phyloP scores from a whole-genome alignment of 2,888 invertebrate species.

The Agrochola macilenta region DNA sequence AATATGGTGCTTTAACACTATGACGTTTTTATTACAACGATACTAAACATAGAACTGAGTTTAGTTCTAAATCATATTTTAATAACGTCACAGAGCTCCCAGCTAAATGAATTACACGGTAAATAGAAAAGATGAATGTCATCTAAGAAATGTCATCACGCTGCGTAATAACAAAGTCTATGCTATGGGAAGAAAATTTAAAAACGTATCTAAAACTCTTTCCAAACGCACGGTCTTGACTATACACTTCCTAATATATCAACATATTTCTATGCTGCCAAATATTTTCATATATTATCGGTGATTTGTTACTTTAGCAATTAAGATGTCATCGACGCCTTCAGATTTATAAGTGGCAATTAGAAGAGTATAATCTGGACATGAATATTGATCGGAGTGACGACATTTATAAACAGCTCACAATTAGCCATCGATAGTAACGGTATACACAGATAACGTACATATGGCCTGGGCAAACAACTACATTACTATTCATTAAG shows the following conservation, averaged over 20 bases:
- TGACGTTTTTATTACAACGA: slow-evolving; percentile 37
- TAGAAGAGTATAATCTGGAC: slow-evolving; percentile 84
- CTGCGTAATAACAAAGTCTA: slow-evolving; percentile 10
- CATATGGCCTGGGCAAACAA: slow-evolving; percentile 63
- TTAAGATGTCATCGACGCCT: slow-evolving; percentile 88
- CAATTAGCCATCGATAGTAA: slow-evolving; percentile 79
- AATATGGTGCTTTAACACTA: slow-evolving; percentile 30
- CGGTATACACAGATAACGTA: slow-evolving; percentile 71
- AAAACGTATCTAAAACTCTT: slow-evolving; percentile 11
- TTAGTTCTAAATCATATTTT: slow-evolving; percentile 28
- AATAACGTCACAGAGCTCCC: slow-evolving; percentile 4
- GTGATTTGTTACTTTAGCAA: slow-evolving; percentile 85
- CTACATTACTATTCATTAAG: slow-evolving; percentile 70
- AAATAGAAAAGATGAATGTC: slow-evolving; percentile 20
- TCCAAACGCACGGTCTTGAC: slow-evolving; percentile 35
- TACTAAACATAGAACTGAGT: slow-evolving; percentile 17
- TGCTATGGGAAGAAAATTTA: neutral
- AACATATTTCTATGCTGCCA: slow-evolving; percentile 66
- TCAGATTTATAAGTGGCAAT: slow-evolving; percentile 88
- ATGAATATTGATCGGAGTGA: slow-evolving; percentile 85
- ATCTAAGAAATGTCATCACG: slow-evolving; percentile 15
- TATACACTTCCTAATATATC: slow-evolving; percentile 40
- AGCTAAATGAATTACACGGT: slow-evolving; percentile 19
- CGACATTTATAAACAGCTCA: slow-evolving; percentile 84
- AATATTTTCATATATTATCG: slow-evolving; percentile 77